Evolutionary conservation across 23 tunicate species (phyloP), one percentile per base, ranked within the genome.

Genomic region (Clavelina lepadiformis): DNA sequence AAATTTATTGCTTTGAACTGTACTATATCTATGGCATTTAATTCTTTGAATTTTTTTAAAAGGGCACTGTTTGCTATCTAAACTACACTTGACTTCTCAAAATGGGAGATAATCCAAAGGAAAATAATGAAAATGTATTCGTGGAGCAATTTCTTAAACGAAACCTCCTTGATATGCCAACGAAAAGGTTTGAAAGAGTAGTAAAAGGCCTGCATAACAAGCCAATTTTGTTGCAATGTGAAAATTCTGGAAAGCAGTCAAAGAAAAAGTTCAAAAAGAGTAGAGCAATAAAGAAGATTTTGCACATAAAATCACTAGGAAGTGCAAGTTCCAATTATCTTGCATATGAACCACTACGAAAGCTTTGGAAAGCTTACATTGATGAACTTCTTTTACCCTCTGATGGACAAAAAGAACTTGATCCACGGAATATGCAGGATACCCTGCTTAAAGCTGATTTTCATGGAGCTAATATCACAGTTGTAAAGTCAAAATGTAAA

Each of bases 381-480:
- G 37, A 36, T 2, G 65, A 71, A 71, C 29, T 68, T n/a, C n/a
- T n/a, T n/a, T 35, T 71, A 5, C 31, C 35, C 3, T 3, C 13
- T 33, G 51, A n/a, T 18, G 53, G 53, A 38, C 33, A 36, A 37
- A 32, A 33, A 25, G 35, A 56, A 26, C 20, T 31, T 33, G 77
- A 71, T 31, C 8, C 18, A 8, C 56, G 47, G 37, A 34, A 56
- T 1, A 28, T 34, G 2, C 79, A 73, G 46, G 79, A 73, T 1
- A 25, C 61, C 23, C 7, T 73, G 31, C 33, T 73, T 19, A 73
- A 73, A 45, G 79, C 69, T 21, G 79, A 73, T 33, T 36, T 35
- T n/a, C 79, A 73, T 33, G 79, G 79, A 23, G 79, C 79, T 22
- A 28, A 46, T 20, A 60, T 73, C 46, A 34, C 21, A 44, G 79